Base-by-base conservation (phyloP, 1,140 invertebrate genomes). In the Chymomyza costata region DNA sequence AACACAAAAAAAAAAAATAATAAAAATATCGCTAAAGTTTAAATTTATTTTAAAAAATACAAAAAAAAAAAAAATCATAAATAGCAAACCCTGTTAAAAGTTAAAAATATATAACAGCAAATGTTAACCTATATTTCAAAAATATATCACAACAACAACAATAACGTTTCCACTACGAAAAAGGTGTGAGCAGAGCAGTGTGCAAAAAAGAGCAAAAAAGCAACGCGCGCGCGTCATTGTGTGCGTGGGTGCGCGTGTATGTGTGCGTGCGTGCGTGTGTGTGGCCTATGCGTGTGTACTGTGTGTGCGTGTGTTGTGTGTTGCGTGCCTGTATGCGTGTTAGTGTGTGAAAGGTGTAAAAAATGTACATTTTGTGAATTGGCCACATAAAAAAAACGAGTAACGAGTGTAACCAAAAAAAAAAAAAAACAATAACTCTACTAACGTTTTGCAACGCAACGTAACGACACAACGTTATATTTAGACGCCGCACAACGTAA, bases 301-400 rank as follows among this genome's bases (percentile, higher is more conserved):
- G 64, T 51, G 19, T 64, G 41, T 68, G 65, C 51, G 47, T 52
- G 59, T 48, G 59, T n/a, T 62, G 65, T 38, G 53, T 59, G 64
- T 67, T 61, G 63, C 57, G 58, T 68, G 65, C 65, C 65, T n/a
- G n/a, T n/a, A n/a, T 68, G 65, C 51, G 65, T 68, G 70, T 69
- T n/a, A n/a, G 70, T 76, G 70, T 28, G 25, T 57, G 52, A 65
- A 76, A 76, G 70, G 70, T 76, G 70, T 76, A 76, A 76, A 76
- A 74, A 76, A 74, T 70, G 56, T 76, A 74, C 61, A 74, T 74
- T 73, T 71, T 73, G 68, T 73, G 68, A 74, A 74, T 74, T 74
- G 69, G 69, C 69, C 55, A 69, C 47, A 76, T 69, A 76, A 61
- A 74, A 70, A 57, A 66, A 65, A 69, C 59, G 65, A 74, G 69